phyloP scores from a whole-genome alignment of 2,888 invertebrate genomes.

The Tipula unca region DNA sequence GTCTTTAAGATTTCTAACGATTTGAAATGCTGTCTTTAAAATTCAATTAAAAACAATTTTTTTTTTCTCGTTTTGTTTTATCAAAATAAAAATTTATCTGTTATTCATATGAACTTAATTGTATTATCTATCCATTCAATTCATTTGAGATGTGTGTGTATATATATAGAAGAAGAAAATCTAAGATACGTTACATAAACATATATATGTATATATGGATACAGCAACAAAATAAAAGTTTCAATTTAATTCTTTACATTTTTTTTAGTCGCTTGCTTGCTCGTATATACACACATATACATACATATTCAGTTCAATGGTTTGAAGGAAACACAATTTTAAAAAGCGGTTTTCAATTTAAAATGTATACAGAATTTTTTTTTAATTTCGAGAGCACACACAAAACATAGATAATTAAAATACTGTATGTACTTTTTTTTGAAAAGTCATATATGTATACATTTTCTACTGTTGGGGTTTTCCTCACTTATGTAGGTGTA shows the following conservation, averaged over 20 bases:
- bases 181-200: not conserved
- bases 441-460: not conserved
- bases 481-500: not conserved
- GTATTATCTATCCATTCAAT: not conserved
- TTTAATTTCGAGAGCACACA: not conserved
- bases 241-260: not conserved
- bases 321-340: not conserved
- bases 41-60: not conserved
- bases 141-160: not conserved
- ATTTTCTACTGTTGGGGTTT: not conserved
- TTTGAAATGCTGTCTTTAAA: not conserved
- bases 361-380: not conserved
- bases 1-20: not conserved
- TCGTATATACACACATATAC: not conserved
- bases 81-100: not conserved
- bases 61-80: not conserved
- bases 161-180: not conserved
- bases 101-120: slow-evolving; percentile 8
- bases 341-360: not conserved
- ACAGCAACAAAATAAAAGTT: not conserved
- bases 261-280: not conserved
- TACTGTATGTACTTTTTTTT: not conserved
- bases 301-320: not conserved
- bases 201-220: not conserved
- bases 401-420: not conserved